Conservation (phyloP, 2,888 invertebrate species). For the Orchesella flavescens region DNA sequence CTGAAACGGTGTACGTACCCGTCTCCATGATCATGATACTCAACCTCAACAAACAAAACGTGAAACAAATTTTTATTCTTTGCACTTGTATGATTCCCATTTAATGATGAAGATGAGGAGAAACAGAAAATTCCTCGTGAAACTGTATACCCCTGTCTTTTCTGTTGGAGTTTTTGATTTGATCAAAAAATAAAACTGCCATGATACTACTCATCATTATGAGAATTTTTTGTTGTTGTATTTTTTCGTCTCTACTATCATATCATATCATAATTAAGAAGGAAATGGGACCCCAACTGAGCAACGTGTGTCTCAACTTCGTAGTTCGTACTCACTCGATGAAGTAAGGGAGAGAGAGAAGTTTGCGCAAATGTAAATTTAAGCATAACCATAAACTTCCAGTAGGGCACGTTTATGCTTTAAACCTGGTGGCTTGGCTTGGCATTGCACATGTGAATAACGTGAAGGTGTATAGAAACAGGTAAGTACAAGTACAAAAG, state of each 20-base stretch:
- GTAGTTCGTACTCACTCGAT: not conserved
- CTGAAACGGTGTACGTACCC: not conserved
- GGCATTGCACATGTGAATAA: too few relatives aligned
- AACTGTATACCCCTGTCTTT: slow-evolving; percentile 44
- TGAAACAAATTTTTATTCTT: too few relatives aligned
- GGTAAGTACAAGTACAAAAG: slow-evolving; percentile 42
- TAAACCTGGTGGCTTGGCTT: too few relatives aligned
- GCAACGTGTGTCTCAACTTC: slow-evolving; percentile 54
- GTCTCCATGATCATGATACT: too few relatives aligned
- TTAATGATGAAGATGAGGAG: slow-evolving; percentile 14
- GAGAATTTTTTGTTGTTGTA: slow-evolving; percentile 9
- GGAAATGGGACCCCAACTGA: slow-evolving; percentile 46
- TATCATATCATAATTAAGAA: slow-evolving; percentile 60
- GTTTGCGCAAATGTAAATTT: slow-evolving; percentile 4
- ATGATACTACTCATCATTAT: slow-evolving; percentile 31
- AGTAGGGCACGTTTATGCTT: too few relatives aligned
- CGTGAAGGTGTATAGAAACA: too few relatives aligned
- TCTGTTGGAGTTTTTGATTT: slow-evolving; percentile 10
- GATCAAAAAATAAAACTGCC: not conserved
- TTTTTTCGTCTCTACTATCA: slow-evolving; percentile 13
- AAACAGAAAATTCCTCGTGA: slow-evolving; percentile 22
- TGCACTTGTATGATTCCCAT: not conserved
- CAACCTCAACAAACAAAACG: too few relatives aligned
- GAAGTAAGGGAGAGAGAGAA: not conserved
- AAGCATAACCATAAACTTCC: too few relatives aligned